phyloP scores from a whole-genome alignment of 2,888 invertebrate genomes.

The Polyploca ridens region DNA sequence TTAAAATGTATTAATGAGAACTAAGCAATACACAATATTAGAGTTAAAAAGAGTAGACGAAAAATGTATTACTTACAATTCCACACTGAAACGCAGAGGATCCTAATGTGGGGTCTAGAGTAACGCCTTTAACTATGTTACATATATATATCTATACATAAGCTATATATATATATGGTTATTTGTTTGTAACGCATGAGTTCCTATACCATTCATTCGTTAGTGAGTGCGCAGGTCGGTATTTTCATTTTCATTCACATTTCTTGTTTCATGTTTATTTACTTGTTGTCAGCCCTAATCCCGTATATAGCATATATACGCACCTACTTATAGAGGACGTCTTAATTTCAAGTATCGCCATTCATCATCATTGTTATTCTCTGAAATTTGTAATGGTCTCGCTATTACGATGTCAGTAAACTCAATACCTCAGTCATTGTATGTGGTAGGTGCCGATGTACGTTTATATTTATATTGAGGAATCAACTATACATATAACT shows the following conservation, averaged over 20 bases:
- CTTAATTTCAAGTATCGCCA: slow-evolving; percentile 65
- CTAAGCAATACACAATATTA: too few relatives aligned
- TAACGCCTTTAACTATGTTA: too few relatives aligned
- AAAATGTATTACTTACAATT: too few relatives aligned
- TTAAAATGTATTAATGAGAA: too few relatives aligned
- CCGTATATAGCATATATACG: slow-evolving; percentile 26
- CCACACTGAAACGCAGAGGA: too few relatives aligned
- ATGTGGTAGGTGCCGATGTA: not conserved
- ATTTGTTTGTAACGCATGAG: too few relatives aligned
- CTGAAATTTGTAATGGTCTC: slow-evolving; percentile 62
- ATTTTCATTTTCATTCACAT: not conserved
- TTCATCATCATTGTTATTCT: slow-evolving; percentile 71
- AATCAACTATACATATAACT: not conserved
- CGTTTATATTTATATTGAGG: not conserved
- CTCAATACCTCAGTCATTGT: slow-evolving; percentile 30
- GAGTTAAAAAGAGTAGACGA: too few relatives aligned
- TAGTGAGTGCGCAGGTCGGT: too few relatives aligned
- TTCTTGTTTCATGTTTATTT: not conserved
- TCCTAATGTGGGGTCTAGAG: too few relatives aligned
- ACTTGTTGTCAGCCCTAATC: slow-evolving; percentile 47
- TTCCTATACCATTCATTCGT: too few relatives aligned
- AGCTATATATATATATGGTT: too few relatives aligned
- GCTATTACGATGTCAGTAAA: slow-evolving; percentile 47
- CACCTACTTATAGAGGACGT: slow-evolving; percentile 51
- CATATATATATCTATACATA: too few relatives aligned